These are phyloP conservation scores for Anthrax anthrax DNA, from an alignment of 2,888 invertebrate species.

Conservation along the genomic window DNA sequence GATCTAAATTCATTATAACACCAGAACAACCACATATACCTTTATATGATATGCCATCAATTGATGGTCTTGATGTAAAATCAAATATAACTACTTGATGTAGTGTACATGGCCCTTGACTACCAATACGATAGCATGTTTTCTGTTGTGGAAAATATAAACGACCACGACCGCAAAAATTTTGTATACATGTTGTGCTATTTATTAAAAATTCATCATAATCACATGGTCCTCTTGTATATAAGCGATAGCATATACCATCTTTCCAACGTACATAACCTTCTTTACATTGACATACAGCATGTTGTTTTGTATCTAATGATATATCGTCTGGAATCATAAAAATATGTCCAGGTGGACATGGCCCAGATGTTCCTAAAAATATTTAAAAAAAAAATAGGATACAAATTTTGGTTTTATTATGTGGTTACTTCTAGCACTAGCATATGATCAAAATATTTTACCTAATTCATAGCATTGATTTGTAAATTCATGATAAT, in stretches of 20 bases:
- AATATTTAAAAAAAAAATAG: background rate
- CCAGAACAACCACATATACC: conserved; percentile 63
- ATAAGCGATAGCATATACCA: conserved; percentile 60
- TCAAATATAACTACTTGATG: conserved; percentile 69
- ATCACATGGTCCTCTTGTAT: conserved; percentile 65
- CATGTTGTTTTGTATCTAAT: conserved; percentile 25
- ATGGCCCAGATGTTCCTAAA: conserved; percentile 59
- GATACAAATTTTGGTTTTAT: background rate
- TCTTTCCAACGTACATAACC: conserved; percentile 51
- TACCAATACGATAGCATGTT: conserved; percentile 64
- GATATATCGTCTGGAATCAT: conserved; percentile 35
- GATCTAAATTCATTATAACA: conserved; percentile 31
- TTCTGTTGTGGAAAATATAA: conserved; percentile 60
- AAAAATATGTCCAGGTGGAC: conserved; percentile 58
- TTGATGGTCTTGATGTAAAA: conserved; percentile 58
- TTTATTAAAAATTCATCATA: conserved; percentile 53
- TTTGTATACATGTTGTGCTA: conserved; percentile 49
- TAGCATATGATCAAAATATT: background rate
- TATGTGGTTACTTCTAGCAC: too few relatives aligned
- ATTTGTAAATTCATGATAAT: conserved; percentile 52
- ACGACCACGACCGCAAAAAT: conserved; percentile 60
- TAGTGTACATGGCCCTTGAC: conserved; percentile 56
- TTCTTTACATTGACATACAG: conserved; percentile 54
- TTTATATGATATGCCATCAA: conserved; percentile 70
- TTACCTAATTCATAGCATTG: conserved; percentile 64